These are phyloP conservation scores for Thinocorus orbignyianus DNA, from an alignment of 2,113 vertebrate genomes.

Conservation along the genomic window DNA sequence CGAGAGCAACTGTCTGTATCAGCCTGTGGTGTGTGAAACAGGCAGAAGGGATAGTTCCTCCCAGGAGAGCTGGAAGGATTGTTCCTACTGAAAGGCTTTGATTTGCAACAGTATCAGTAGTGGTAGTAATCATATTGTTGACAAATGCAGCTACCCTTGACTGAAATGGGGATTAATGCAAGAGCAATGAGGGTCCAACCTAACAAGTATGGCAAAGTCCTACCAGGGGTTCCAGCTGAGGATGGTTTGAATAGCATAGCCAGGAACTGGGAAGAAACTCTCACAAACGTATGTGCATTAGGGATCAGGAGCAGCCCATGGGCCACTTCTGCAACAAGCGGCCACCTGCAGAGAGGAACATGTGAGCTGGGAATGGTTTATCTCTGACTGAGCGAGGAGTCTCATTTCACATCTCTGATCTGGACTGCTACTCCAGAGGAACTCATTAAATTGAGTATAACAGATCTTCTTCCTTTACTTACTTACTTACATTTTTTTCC, in stretches of 20 bases:
- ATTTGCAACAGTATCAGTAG: background rate
- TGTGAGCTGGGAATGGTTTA: background rate
- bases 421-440: background rate
- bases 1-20: background rate
- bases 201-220: background rate
- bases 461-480: background rate
- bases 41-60: background rate
- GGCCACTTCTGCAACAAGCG: background rate
- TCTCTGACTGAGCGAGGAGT: background rate
- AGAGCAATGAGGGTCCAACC: background rate
- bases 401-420: background rate
- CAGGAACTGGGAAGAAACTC: background rate
- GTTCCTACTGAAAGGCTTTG: background rate
- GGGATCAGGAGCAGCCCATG: background rate
- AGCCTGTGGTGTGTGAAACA: background rate
- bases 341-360: background rate
- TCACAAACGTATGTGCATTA: rapidly evolving
- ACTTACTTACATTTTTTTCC: background rate
- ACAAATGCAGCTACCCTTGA: background rate
- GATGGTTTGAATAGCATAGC: rapidly evolving
- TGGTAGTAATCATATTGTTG: background rate
- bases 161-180: background rate
- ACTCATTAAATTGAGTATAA: background rate
- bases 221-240: background rate
- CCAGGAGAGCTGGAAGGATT: background rate